Evolutionary conservation across 2,113 vertebrate species (phyloP), one percentile per base, ranked within the genome.

Genomic region (Menidia beryllina): DNA sequence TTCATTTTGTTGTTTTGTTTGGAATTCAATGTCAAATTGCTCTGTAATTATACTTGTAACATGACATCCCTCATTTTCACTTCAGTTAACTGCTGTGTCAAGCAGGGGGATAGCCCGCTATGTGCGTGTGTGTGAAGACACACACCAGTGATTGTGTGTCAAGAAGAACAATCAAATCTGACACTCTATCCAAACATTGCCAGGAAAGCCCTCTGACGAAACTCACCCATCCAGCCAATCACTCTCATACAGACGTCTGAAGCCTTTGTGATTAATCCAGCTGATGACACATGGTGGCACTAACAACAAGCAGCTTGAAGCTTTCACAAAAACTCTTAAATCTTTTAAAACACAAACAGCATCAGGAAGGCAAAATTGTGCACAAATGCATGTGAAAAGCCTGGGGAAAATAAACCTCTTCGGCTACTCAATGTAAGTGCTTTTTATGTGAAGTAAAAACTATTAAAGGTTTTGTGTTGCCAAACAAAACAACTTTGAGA

Each of bases 171-270:
- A 77, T 69, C 67, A 81, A 84, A 83, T 72, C 55, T 2, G 45
- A 81, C 56, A 79, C 75, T 74, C 61, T 43, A 73, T 74, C 68
- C 52, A 74, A 80, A 77, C 84, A 81, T 63, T 87, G 66, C 62
- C 24, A 17, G 83, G 75, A 85, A 86, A 85, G 55, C 58, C 77
- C 66, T 73, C 15, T 69, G 75, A 75, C 52, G 27, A 63, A 69
- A 49, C 15, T 26, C 47, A 30, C 38, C 34, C 54, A 5, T 56
- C 34, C 55, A 69, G 54, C 87, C 75, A 70, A 55, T 76, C 58
- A 20, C 53, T 52, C 24, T 60, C 52, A 20, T 68, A 50, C 69
- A 70, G 45, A 66, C 38, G 69, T 74, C 72, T 25, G 48, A 21
- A 24, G 60, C 64, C 62, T 54, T 73, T 75, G 77, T 82, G 70